Conservation (phyloP, 2,888 invertebrate genomes). For the Harmothoe impar region DNA sequence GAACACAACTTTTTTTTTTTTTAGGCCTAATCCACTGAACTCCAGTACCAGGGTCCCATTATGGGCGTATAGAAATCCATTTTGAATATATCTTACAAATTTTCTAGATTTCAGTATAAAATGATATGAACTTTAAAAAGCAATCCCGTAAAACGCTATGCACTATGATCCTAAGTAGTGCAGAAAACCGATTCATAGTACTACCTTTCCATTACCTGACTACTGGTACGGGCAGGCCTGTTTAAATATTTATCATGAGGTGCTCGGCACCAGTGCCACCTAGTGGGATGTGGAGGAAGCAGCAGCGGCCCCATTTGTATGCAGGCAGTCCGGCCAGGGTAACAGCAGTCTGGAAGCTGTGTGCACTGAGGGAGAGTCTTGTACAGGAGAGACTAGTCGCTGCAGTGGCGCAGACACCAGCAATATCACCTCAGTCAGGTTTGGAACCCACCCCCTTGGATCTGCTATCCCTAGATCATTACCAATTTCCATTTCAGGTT, state of each 20-base stretch:
- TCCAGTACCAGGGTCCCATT: no score
- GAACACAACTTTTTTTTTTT: no score
- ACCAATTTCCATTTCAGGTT: neutral
- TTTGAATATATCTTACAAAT: no score
- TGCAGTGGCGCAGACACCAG: constrained; percentile 25
- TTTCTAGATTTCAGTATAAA: no score
- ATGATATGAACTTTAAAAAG: no score
- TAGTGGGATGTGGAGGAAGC: constrained; percentile 11
- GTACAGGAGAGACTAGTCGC: constrained; percentile 1
- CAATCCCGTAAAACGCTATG: no score
- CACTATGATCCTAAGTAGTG: no score
- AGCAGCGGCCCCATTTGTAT: constrained; percentile 41
- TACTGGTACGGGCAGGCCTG: constrained; percentile 38
- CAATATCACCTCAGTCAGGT: constrained; percentile 8
- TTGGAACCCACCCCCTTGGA: neutral
- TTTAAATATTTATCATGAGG: constrained; percentile 53
- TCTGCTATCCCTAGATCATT: neutral
- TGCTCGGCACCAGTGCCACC: neutral
- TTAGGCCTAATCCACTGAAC: no score
- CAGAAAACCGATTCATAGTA: no score
- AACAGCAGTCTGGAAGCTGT: constrained; percentile 35
- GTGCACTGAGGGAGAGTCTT: neutral
- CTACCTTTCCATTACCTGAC: neutral
- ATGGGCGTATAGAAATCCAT: no score
- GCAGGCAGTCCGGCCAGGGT: constrained; percentile 3